phyloP scores from a whole-genome alignment of 2,888 invertebrate genomes.

The Leucophenga maculata region DNA sequence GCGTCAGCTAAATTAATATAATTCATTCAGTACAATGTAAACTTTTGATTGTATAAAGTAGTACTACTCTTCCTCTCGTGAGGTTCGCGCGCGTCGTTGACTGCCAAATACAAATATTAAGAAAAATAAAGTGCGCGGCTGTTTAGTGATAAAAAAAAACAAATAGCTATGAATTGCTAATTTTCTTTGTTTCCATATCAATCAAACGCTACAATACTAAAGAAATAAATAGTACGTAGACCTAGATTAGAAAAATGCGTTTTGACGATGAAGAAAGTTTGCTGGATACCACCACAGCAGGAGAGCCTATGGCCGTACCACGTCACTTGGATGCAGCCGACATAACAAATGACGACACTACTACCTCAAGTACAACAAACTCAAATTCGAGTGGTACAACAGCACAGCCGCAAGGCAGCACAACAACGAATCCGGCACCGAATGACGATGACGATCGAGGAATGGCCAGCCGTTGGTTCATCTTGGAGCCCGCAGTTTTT shows the following conservation, averaged over 20 bases:
- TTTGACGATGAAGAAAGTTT: slow-evolving; percentile 13
- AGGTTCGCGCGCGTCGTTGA: neutral
- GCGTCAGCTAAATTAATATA: slow-evolving; percentile 15
- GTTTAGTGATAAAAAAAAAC: neutral
- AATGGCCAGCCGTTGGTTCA: slow-evolving; percentile 53
- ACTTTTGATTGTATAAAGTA: neutral
- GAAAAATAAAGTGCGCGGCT: neutral
- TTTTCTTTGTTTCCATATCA: slow-evolving; percentile 1
- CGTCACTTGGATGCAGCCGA: slow-evolving; percentile 7
- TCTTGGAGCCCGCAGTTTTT: slow-evolving; percentile 69
- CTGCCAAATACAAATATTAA: too few relatives aligned
- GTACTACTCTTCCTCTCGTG: neutral
- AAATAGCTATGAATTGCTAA: slow-evolving; percentile 7
- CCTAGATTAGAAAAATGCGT: neutral
- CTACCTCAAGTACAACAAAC: neutral
- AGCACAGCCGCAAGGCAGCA: too few relatives aligned
- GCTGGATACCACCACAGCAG: neutral
- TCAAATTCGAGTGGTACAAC: too few relatives aligned
- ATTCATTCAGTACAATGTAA: neutral
- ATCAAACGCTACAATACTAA: neutral
- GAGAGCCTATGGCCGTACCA: neutral
- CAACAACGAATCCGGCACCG: neutral
- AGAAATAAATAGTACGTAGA: neutral
- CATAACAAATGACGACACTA: neutral
- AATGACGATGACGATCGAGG: neutral